phyloP scores from a whole-genome alignment of 2,888 invertebrate genomes.

The Andrena camellia region DNA sequence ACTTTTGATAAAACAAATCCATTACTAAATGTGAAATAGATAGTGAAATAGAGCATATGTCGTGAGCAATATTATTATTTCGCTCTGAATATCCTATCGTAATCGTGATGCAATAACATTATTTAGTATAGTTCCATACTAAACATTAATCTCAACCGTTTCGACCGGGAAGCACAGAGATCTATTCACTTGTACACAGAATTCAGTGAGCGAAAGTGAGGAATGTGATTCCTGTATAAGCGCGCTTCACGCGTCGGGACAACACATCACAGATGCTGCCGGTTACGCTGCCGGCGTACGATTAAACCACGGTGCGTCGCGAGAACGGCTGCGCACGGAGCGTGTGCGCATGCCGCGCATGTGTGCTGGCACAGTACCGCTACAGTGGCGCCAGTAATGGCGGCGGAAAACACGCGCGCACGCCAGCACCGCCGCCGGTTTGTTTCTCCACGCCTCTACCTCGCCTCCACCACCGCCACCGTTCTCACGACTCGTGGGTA shows the following conservation, averaged over 20 bases:
- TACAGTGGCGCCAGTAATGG: constrained; percentile 76
- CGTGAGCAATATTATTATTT: not conserved
- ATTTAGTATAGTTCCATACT: not conserved
- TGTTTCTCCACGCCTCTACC: constrained; percentile 76
- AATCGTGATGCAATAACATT: no score
- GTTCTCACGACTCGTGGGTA: constrained; percentile 82
- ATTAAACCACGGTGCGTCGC: constrained; percentile 57
- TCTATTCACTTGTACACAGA: not conserved
- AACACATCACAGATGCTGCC: constrained; percentile 44
- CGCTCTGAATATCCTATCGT: no score
- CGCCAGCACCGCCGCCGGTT: constrained; percentile 76
- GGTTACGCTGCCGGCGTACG: constrained; percentile 60
- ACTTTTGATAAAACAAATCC: not conserved
- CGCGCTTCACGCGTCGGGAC: not conserved
- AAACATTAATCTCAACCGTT: not conserved
- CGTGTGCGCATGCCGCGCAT: constrained; percentile 64
- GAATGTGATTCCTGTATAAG: not conserved
- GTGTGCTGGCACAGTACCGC: constrained; percentile 45
- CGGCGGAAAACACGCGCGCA: constrained; percentile 76
- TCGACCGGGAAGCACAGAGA: not conserved
- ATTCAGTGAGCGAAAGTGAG: not conserved
- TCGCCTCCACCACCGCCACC: constrained; percentile 77
- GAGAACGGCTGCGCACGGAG: constrained; percentile 56
- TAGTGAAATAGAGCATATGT: no score
- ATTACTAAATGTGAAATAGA: not conserved